phyloP scores from a whole-genome alignment of 1,140 invertebrate species.

The Aphelinus certus region DNA sequence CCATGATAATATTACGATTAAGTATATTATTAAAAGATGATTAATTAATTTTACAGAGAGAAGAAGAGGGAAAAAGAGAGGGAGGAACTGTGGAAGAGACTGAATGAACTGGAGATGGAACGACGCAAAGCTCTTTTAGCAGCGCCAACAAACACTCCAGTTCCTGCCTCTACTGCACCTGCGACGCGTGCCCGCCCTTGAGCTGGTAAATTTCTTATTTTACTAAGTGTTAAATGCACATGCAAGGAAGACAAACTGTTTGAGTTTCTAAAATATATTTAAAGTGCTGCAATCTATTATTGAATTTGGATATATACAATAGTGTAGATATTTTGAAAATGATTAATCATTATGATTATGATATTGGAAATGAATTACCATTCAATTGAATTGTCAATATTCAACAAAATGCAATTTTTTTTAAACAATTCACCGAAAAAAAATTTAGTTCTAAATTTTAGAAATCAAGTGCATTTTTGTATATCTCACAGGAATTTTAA shows the following conservation, averaged over 20 bases:
- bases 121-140: conserved; percentile 57
- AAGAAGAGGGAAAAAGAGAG: conserved; percentile 94
- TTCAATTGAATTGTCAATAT: conserved; percentile 22
- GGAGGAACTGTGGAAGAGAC: conserved; percentile 93
- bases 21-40: not conserved
- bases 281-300: conserved; percentile 31
- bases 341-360: not conserved
- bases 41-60: conserved; percentile 74
- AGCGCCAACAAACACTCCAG: conserved; percentile 57
- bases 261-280: conserved; percentile 23
- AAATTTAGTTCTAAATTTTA: conserved; percentile 8
- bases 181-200: conserved; percentile 63
- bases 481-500: not conserved
- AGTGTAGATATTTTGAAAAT: conserved; percentile 25
- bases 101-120: conserved; percentile 84
- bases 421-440: conserved; percentile 6
- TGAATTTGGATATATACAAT: conserved; percentile 18
- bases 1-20: no score
- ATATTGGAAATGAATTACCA: conserved; percentile 3
- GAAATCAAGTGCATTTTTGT: not conserved
- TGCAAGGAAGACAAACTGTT: conserved; percentile 7
- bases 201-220: conserved; percentile 56
- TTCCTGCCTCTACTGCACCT: conserved; percentile 61
- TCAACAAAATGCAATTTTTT: conserved; percentile 8
- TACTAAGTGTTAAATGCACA: conserved; percentile 30